Base-by-base conservation (phyloP, 2,113 vertebrate genomes). In the Istiophorus platypterus region DNA sequence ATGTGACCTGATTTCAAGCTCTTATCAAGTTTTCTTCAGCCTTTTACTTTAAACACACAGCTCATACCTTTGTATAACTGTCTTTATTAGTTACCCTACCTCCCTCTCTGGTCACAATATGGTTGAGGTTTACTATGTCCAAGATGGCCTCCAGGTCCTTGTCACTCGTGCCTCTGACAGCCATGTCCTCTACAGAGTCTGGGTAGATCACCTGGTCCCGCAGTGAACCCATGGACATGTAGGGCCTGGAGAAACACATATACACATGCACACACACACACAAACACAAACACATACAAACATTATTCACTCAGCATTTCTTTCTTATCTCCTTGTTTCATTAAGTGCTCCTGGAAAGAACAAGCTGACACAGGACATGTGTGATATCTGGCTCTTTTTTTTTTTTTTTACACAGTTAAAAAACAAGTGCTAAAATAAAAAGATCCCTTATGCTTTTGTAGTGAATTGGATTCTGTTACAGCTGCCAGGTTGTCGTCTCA, bases 151-250 rank as follows among this genome's bases (percentile, higher is more conserved):
- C 97, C 84, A 99, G 93, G 86, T 99, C 96, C 37, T 91, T 94
- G 90, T 99, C 98, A 24, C 93, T 92, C 78, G 96, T 95, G 57
- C 97, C 97, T 82, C 96, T 97, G 29, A 94, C 92, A 1, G 94
- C 94, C 98, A 99, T 97, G 90, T 99, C 97, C 72, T 97, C 97
- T 90, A 96, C 93, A 0, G 96, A 97, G 89, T 99, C 98, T 0
- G 98, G 98, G 90, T 99, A 99, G 89, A 99, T 99, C 54, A 99
- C 98, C 93, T 99, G 98, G 92, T 99, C 98, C 22, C 98, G 95
- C 45, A 99, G 95, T 0, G 97, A 96, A 80, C 98, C 98, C 69
- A 99, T 94, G 45, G 98, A 99, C 98, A 99, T 99, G 81, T 99
- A 99, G 4, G 98, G 98, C 90, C 98, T 99, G 86, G 52, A 71